Percentiles rank a stretch among this genome's conserved stretches.
Conservation (phyloP, 2,888 invertebrate genomes). For the Ophion costatus region DNA sequence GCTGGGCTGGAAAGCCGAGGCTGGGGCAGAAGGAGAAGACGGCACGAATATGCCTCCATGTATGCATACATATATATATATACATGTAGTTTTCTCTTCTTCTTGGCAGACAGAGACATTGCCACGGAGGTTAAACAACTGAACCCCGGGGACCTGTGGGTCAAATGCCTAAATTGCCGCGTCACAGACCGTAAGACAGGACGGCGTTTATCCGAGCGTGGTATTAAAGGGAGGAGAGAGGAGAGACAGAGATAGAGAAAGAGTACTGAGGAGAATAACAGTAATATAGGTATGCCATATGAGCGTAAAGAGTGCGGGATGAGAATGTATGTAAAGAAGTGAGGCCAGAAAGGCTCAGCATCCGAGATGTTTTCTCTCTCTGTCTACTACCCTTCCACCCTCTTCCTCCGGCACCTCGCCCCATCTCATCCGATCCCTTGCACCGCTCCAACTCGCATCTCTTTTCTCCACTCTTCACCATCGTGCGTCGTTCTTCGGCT, state of each 20-base stretch:
- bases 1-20: conserved; percentile 61
- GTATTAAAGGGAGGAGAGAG: conserved; percentile 70
- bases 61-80: conserved; percentile 21
- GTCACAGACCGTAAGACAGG: conserved; percentile 78
- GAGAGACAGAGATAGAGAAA: conserved; percentile 11
- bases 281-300: conserved; percentile 56
- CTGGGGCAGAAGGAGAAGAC: conserved; percentile 43
- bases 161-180: conserved; percentile 83
- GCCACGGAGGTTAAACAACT: conserved; percentile 80
- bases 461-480: conserved; percentile 49
- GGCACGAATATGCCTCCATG: conserved; percentile 45
- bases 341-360: conserved; percentile 48
- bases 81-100: conserved; percentile 39
- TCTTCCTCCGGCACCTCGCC: background rate
- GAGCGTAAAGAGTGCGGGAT: conserved; percentile 51
- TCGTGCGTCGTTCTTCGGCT: conserved; percentile 44
- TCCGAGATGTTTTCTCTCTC: conserved; percentile 17
- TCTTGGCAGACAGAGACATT: conserved; percentile 78
- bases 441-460: conserved; percentile 28
- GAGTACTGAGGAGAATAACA: conserved; percentile 53
- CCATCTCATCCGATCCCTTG: conserved; percentile 23
- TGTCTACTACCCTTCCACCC: conserved; percentile 21
- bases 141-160: conserved; percentile 78
- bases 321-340: conserved; percentile 45
- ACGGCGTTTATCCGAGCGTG: conserved; percentile 75